Conservation (phyloP, 2,797 vertebrate genomes). For the Poecilia velifera region DNA sequence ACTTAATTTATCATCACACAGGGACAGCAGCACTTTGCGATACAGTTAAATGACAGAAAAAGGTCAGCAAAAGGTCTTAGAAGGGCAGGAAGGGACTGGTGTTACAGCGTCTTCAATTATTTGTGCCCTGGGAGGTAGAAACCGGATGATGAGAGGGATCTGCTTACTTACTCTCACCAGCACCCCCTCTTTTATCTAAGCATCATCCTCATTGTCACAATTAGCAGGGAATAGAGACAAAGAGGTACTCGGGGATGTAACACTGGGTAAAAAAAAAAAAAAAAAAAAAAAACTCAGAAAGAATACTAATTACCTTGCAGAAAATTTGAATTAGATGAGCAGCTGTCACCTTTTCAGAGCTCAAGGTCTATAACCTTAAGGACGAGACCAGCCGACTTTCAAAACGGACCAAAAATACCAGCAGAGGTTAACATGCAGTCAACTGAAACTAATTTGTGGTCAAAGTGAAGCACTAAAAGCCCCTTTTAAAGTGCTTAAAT, state of each 20-base stretch:
- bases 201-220: slow-evolving; percentile 45
- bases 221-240: slow-evolving; percentile 45
- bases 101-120: slow-evolving; percentile 53
- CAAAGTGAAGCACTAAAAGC: not conserved
- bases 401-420: not conserved
- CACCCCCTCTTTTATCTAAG: slow-evolving; percentile 2
- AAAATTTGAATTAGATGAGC: slow-evolving; percentile 30
- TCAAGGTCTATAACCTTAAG: not conserved
- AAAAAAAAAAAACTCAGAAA: slow-evolving; percentile 13
- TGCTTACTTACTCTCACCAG: slow-evolving; percentile 13
- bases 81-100: slow-evolving; percentile 60
- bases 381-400: not conserved
- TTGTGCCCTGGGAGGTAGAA: slow-evolving; percentile 35
- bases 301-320: slow-evolving; percentile 43
- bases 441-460: not conserved
- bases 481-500: slow-evolving; percentile 21
- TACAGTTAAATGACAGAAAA: slow-evolving; percentile 68
- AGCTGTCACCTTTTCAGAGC: slow-evolving; percentile 15
- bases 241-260: slow-evolving; percentile 33
- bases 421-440: not conserved
- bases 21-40: slow-evolving; percentile 54
- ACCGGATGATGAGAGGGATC: slow-evolving; percentile 33
- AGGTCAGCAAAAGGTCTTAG: slow-evolving; percentile 79
- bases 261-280: slow-evolving; percentile 28
- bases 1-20: slow-evolving; percentile 46